These are phyloP conservation scores for Drosophila formosana DNA, from an alignment of 2,888 invertebrate species.

Conservation along the genomic window DNA sequence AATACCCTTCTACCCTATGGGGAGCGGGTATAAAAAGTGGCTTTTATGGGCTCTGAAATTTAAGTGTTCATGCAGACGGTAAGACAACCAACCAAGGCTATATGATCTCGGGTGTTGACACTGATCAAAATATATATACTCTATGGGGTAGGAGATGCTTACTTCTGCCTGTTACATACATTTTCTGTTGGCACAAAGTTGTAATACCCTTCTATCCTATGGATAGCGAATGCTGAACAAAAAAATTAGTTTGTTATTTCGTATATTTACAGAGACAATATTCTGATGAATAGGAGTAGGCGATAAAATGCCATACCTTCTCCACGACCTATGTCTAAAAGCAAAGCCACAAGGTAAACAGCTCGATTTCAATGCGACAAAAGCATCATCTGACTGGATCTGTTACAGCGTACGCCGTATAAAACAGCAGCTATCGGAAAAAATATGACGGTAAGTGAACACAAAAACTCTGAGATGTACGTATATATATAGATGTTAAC, in stretches of 20 bases:
- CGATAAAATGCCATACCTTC: slow-evolving; percentile 37
- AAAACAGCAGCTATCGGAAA: slow-evolving; percentile 9
- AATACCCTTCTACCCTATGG: too few relatives aligned
- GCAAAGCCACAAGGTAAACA: slow-evolving; percentile 5
- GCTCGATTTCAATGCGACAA: slow-evolving; percentile 24
- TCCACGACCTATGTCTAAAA: slow-evolving; percentile 13
- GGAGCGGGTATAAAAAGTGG: too few relatives aligned
- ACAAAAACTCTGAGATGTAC: background rate
- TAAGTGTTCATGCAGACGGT: too few relatives aligned
- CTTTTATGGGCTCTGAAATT: too few relatives aligned
- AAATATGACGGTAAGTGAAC: slow-evolving; percentile 56
- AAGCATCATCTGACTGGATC: slow-evolving; percentile 6
- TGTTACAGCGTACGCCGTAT: background rate
- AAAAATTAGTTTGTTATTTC: background rate
- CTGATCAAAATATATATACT: too few relatives aligned
- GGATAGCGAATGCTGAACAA: background rate
- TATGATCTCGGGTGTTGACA: too few relatives aligned
- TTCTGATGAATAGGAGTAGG: slow-evolving; percentile 24
- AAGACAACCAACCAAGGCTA: too few relatives aligned
- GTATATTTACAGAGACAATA: slow-evolving; percentile 13
- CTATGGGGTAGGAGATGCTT: too few relatives aligned
- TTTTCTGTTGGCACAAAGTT: too few relatives aligned
- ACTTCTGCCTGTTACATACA: too few relatives aligned
- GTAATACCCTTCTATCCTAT: too few relatives aligned
- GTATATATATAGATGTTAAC: too few relatives aligned